Percentiles rank a stretch among this genome's conserved stretches.
These are phyloP conservation scores for Bathynomus jamesi DNA, from an alignment of 1,140 invertebrate genomes.

Conservation along the genomic window DNA sequence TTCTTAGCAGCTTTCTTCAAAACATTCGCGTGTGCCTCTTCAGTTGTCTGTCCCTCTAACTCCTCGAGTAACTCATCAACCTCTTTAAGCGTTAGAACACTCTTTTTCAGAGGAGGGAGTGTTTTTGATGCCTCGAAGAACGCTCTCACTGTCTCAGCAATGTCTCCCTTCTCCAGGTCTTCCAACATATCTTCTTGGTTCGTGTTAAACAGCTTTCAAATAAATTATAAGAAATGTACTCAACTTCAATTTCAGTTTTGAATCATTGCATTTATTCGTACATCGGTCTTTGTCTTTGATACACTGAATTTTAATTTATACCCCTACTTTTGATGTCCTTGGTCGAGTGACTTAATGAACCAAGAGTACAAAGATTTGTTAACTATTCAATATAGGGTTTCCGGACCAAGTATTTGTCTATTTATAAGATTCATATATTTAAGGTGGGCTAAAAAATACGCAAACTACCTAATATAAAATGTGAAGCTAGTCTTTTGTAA, in stretches of 20 bases:
- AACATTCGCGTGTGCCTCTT: constrained; percentile 74
- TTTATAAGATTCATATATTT: no score
- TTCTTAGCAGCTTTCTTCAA: constrained; percentile 60
- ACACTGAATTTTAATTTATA: constrained; percentile 20
- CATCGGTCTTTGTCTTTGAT: constrained; percentile 1
- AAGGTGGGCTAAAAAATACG: no score
- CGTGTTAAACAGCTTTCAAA: constrained; percentile 58
- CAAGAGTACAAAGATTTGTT: no score
- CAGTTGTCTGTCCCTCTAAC: constrained; percentile 66
- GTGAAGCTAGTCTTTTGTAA: no score
- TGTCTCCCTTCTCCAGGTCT: constrained; percentile 78
- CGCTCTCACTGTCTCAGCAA: constrained; percentile 73
- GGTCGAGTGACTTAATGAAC: no score
- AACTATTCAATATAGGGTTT: no score
- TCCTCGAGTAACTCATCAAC: constrained; percentile 66
- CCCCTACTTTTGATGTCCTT: not conserved
- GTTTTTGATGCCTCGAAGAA: constrained; percentile 65
- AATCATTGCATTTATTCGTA: not conserved
- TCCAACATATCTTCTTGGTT: constrained; percentile 73
- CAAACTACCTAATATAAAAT: no score
- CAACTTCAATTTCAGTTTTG: not conserved
- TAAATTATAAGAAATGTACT: constrained; percentile 29
- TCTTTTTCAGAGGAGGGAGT: constrained; percentile 58
- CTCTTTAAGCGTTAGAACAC: constrained; percentile 60
- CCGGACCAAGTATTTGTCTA: no score